Percentiles rank a stretch among this genome's conserved stretches.
Evolutionary conservation across 2,113 vertebrate species (phyloP).

Genomic region (Tenebrosternarchus preto): DNA sequence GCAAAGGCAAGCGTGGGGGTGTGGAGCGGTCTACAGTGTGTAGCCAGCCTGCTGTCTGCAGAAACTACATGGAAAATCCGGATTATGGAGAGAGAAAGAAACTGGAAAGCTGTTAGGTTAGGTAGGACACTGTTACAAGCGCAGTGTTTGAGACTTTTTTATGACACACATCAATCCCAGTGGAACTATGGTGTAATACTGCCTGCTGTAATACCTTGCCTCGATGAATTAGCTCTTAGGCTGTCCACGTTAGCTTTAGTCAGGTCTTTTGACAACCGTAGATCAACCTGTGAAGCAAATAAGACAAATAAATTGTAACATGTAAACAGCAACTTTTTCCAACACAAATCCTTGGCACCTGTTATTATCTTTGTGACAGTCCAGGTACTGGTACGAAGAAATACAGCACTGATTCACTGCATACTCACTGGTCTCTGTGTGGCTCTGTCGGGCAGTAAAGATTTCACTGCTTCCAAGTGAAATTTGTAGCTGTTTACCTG

Average conservation of each 20-base stretch:
- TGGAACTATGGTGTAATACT: neutral
- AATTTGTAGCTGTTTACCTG: slow-evolving; percentile 73
- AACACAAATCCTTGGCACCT: neutral
- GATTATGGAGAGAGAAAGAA: neutral
- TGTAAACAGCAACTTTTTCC: neutral
- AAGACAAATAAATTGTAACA: neutral
- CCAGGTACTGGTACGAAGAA: neutral
- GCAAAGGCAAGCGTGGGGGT: slow-evolving; percentile 25
- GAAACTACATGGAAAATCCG: neutral
- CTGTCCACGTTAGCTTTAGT: slow-evolving; percentile 46
- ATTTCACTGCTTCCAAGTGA: slow-evolving; percentile 60
- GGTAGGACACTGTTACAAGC: neutral
- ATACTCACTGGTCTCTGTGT: slow-evolving; percentile 62
- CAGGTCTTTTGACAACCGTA: slow-evolving; percentile 47
- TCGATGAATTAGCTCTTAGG: slow-evolving; percentile 18
- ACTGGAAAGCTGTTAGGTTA: neutral
- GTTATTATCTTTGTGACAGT: neutral
- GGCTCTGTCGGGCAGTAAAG: slow-evolving; percentile 49
- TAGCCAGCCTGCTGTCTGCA: slow-evolving; percentile 52
- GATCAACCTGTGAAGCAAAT: slow-evolving; percentile 56
- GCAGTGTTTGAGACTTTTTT: neutral
- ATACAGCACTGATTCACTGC: neutral
- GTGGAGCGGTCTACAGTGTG: slow-evolving; percentile 37
- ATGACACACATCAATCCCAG: neutral
- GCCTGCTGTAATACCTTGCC: slow-evolving; percentile 58